Base-by-base conservation (phyloP, 2,888 invertebrate species). In the Timema cristinae region DNA sequence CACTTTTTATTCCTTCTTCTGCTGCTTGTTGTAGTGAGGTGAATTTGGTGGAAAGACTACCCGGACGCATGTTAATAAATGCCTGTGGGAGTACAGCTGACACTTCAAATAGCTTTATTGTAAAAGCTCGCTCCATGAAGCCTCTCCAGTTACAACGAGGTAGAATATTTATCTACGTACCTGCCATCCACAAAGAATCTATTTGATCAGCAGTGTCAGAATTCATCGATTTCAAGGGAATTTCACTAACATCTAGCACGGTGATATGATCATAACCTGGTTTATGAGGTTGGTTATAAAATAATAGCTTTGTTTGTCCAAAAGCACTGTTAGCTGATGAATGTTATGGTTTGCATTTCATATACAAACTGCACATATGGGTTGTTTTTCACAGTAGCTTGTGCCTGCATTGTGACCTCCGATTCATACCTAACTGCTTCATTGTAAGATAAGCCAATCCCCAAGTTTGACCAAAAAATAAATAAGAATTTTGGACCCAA, bases 171-270 rank as follows among this genome's bases (percentile, higher is more conserved):
- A 63, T 32, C 63, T 16, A 63, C 6, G 63, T 63, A 16, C 63
- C 63, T 63, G 32, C 32, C 63, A 63, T 63, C 63, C 63, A 63
- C 48, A 63, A 63, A 63, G 32, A 63, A 63, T 63, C 63, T 2
- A 63, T 32, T 63, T 63, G 7, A 32, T 63, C 47, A 9, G 16
- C 9, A 61, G 7, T 61, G 8, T 63, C 32, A 16, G 63, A 7
- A 63, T 2, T 63, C 16, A 47, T 63, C 48, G 63, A 48, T 63
- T 63, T 63, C 32, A 63, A 15, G 32, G 6, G 16, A 15, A 63
- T 6, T 16, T 15, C 63, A 9, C 32, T 16, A 32, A 63, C 63
- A 63, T 63, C 16, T 63, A 47, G 16, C 7, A 15, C 16, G 4
- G 13, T 15, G 7, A 63, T 16, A 63, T 63, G 6, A 63, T 48